Conservation (phyloP, 2,888 invertebrate genomes). For the Ypsolopha sequella region DNA sequence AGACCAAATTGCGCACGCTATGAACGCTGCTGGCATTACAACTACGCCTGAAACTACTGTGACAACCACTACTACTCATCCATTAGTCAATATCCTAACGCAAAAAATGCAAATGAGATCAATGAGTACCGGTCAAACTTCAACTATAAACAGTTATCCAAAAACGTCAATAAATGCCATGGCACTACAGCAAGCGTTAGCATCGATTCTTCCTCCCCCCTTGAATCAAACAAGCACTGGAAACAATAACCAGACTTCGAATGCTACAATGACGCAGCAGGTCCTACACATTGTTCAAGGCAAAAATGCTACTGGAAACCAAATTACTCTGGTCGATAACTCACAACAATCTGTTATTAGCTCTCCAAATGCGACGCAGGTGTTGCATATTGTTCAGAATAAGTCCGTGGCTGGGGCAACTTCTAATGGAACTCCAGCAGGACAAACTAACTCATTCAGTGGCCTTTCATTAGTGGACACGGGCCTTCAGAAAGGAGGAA, state of each 20-base stretch:
- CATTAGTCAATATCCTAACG: slow-evolving; percentile 64
- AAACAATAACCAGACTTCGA: slow-evolving; percentile 29
- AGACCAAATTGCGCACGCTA: slow-evolving; percentile 58
- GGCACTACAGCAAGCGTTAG: slow-evolving; percentile 58
- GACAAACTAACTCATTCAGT: slow-evolving; percentile 41
- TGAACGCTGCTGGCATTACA: slow-evolving; percentile 59
- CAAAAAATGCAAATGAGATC: slow-evolving; percentile 55
- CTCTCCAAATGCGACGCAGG: slow-evolving; percentile 43
- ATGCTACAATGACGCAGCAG: slow-evolving; percentile 33
- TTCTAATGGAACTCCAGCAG: slow-evolving; percentile 28
- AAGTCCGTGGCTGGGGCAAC: slow-evolving; percentile 29
- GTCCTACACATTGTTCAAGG: slow-evolving; percentile 63
- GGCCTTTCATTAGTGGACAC: slow-evolving; percentile 56
- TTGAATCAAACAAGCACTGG: slow-evolving; percentile 43
- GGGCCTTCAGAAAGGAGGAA: slow-evolving; percentile 53
- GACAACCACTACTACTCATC: slow-evolving; percentile 36
- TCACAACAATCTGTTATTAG: slow-evolving; percentile 51
- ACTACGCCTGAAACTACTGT: slow-evolving; percentile 26
- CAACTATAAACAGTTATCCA: slow-evolving; percentile 31
- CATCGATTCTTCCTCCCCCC: slow-evolving; percentile 58
- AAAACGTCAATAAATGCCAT: slow-evolving; percentile 51
- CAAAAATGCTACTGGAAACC: slow-evolving; percentile 47
- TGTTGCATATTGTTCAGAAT: slow-evolving; percentile 62
- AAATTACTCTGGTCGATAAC: slow-evolving; percentile 51
- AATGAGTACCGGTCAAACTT: slow-evolving; percentile 21